Evolutionary conservation across 2,888 invertebrate species (phyloP).

Genomic region (Calameuta filiformis): DNA sequence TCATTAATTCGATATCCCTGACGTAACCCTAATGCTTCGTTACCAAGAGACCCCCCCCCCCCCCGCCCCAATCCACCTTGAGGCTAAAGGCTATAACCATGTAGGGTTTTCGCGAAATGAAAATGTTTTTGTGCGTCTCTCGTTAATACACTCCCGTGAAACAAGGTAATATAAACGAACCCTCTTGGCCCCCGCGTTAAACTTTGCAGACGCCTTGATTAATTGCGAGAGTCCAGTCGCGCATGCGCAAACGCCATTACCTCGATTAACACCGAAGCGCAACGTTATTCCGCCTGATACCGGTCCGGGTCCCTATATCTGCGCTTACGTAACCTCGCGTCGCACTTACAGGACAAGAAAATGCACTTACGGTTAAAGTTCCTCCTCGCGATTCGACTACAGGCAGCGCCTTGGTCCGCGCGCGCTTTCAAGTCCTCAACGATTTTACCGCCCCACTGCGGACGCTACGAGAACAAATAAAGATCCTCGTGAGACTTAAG

Average conservation of each 20-base stretch:
- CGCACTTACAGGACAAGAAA: not conserved
- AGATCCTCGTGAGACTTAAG: not conserved
- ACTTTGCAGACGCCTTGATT: not conserved
- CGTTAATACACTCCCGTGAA: not conserved
- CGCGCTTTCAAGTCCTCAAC: not conserved
- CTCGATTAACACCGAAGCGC: not conserved
- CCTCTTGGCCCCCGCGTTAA: not conserved
- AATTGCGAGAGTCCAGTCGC: not conserved
- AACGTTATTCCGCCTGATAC: not conserved
- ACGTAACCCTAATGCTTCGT: not conserved
- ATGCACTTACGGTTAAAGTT: not conserved
- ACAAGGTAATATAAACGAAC: not conserved
- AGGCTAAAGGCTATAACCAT: not conserved
- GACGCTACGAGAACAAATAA: slow-evolving; percentile 38
- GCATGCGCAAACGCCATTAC: not conserved
- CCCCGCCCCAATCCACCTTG: not conserved
- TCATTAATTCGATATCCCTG: not conserved
- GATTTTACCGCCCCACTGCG: slow-evolving; percentile 11
- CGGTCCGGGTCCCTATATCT: not conserved
- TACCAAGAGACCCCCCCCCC: not conserved
- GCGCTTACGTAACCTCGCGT: not conserved
- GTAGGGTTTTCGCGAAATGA: not conserved
- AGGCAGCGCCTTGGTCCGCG: not conserved
- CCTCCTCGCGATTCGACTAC: not conserved
- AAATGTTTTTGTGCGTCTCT: not conserved